Evolutionary conservation across 2,888 invertebrate genomes (phyloP), one percentile per base, ranked within the genome.

Genomic region (Caenorhabditis angaria): DNA sequence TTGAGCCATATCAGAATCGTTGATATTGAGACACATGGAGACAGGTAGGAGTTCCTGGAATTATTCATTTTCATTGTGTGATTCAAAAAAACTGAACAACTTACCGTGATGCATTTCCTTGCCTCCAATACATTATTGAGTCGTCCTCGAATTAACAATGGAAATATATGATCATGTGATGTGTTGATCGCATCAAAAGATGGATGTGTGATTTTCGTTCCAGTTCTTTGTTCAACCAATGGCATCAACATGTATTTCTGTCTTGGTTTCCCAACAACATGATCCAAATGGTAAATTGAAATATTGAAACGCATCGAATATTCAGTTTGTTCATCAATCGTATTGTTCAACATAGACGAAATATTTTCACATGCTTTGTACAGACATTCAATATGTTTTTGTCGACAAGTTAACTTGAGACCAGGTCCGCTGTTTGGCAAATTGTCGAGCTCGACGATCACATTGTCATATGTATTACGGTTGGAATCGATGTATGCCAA

Each of bases 11-110:
- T 72, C 68, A 14, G 64, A 54, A 22, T 68, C 56, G n/a, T 48
- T 54, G 22, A 72, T 55, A 50, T 68, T 68, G 47, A 68, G 61
- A 32, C 54, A 61, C 6, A 72, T 28, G 2, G 58, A 48, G 12
- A 65, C 25, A 27, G 72, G 72, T 2, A 72, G 65, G 0, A 72
- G 55, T 6, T 65, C 72, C 66, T 72, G 54, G n/a, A 60, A 14
- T n/a, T n/a, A n/a, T n/a, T n/a, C 5, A 5, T 10, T 32, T 10
- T 25, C 28, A 28, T 28, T n/a, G n/a, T n/a, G n/a, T n/a, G n/a
- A n/a, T n/a, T n/a, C n/a, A n/a, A n/a, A n/a, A n/a, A n/a, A n/a
- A n/a, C n/a, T n/a, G n/a, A n/a, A n/a, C n/a, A n/a, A n/a, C 48
- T 22, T n/a, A 70, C 70, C 55, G 66, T 66, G 4, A 72, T 54